Conservation (phyloP, 2,888 invertebrate species). For the Cheilosia scutellata region DNA sequence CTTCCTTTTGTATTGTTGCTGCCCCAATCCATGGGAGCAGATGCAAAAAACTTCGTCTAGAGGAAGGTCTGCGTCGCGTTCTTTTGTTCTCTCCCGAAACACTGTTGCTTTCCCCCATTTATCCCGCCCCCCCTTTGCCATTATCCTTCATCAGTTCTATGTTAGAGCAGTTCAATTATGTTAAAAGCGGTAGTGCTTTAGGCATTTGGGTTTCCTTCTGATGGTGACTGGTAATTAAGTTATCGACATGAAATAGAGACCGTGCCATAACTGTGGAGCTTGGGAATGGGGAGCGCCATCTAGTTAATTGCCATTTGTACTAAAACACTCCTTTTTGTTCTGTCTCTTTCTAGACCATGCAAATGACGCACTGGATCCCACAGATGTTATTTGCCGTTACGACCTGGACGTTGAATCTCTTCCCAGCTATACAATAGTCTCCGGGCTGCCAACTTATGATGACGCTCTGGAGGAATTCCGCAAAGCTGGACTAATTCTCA, state of each 20-base stretch:
- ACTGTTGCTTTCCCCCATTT: conserved; percentile 68
- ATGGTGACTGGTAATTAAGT: conserved; percentile 69
- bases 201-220: conserved; percentile 61
- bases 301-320: conserved; percentile 53
- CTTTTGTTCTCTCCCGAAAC: conserved; percentile 62
- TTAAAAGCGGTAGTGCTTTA: conserved; percentile 67
- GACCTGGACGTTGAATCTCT: conserved; percentile 85
- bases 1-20: conserved; percentile 40
- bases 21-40: conserved; percentile 63
- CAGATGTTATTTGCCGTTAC: conserved; percentile 82
- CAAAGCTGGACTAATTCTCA: conserved; percentile 83
- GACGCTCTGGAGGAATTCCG: conserved; percentile 87
- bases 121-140: background rate
- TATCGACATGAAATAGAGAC: conserved; percentile 74
- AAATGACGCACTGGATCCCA: conserved; percentile 80
- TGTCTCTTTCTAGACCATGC: conserved; percentile 84
- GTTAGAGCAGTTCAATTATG: conserved; percentile 70
- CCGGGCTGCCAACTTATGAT: conserved; percentile 88
- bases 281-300: conserved; percentile 27
- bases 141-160: background rate
- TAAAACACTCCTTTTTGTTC: conserved; percentile 40
- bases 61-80: conserved; percentile 65
- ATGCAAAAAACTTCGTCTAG: conserved; percentile 64
- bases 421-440: conserved; percentile 87
- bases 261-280: background rate